Percentiles rank a stretch among this genome's conserved stretches.
These are phyloP conservation scores for Melinopterus prodromus DNA, from an alignment of 2,888 invertebrate genomes.

Conservation along the genomic window DNA sequence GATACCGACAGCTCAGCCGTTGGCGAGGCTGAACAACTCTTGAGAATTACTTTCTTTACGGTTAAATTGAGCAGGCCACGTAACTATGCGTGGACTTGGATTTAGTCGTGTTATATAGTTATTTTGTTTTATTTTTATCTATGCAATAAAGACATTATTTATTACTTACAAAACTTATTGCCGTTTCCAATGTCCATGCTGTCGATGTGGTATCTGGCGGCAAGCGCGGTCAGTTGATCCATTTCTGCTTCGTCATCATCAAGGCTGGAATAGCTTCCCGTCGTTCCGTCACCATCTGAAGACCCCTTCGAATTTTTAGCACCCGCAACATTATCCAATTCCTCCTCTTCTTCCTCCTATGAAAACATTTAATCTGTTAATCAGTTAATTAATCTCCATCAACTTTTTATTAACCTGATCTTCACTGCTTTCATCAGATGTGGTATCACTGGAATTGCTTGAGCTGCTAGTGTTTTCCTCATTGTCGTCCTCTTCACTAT, in stretches of 20 bases:
- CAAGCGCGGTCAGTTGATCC: slow-evolving; percentile 57
- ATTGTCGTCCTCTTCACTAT: slow-evolving; percentile 55
- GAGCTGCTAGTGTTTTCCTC: slow-evolving; percentile 51
- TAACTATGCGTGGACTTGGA: no score
- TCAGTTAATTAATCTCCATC: background rate
- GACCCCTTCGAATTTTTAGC: slow-evolving; percentile 58
- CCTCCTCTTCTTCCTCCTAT: slow-evolving; percentile 51
- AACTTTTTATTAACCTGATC: slow-evolving; percentile 47
- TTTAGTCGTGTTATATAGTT: no score
- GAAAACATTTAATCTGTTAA: slow-evolving; percentile 32
- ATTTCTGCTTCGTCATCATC: slow-evolving; percentile 64
- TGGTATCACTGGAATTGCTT: slow-evolving; percentile 50
- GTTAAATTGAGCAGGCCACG: no score
- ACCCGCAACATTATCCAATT: slow-evolving; percentile 47
- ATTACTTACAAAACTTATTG: slow-evolving; percentile 58
- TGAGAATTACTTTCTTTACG: no score
- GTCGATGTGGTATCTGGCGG: slow-evolving; percentile 58
- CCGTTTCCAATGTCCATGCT: slow-evolving; percentile 60
- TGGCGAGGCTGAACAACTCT: no score
- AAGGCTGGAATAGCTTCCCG: slow-evolving; percentile 64
- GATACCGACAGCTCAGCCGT: no score
- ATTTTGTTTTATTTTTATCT: no score
- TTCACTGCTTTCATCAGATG: slow-evolving; percentile 56
- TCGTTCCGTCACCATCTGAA: slow-evolving; percentile 63
- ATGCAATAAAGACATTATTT: no score